Percentiles rank a stretch among this genome's conserved stretches.
phyloP scores from a whole-genome alignment of 2,797 vertebrate species.

The Pseudomugil tenellus region DNA sequence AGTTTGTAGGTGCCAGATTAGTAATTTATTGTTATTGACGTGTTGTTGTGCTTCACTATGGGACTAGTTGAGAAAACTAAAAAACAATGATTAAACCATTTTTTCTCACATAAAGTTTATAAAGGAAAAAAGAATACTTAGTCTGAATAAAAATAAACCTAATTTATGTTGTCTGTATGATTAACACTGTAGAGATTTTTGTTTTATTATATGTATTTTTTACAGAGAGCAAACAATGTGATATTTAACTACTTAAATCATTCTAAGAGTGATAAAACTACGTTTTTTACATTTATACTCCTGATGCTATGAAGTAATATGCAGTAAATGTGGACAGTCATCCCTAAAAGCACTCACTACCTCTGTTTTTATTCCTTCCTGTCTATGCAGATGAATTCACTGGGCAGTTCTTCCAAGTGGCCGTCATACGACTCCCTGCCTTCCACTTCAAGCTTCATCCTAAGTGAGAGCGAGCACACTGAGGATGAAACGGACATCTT shows the following conservation, averaged over 20 bases:
- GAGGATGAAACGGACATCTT: constrained; percentile 79
- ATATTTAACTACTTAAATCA: neutral
- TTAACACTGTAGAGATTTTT: no score
- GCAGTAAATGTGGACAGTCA: neutral
- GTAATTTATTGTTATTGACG: no score
- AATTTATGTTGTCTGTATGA: no score
- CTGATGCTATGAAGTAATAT: neutral
- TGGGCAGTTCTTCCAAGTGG: constrained; percentile 74
- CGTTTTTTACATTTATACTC: neutral
- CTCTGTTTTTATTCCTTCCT: neutral
- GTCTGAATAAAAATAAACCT: no score
- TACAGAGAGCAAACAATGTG: neutral
- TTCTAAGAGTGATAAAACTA: neutral
- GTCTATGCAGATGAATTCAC: constrained; percentile 73
- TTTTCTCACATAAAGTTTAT: no score
- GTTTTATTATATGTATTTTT: neutral
- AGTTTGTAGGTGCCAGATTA: no score
- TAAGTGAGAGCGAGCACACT: constrained; percentile 77
- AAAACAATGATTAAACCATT: no score
- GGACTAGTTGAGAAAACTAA: no score
- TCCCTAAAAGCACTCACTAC: neutral
- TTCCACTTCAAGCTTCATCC: constrained; percentile 65
- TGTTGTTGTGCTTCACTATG: no score
- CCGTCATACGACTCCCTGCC: constrained; percentile 74
- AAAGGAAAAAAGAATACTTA: no score